Evolutionary conservation across 2,113 vertebrate species (phyloP).

Genomic region (Lanius ludovicianus): DNA sequence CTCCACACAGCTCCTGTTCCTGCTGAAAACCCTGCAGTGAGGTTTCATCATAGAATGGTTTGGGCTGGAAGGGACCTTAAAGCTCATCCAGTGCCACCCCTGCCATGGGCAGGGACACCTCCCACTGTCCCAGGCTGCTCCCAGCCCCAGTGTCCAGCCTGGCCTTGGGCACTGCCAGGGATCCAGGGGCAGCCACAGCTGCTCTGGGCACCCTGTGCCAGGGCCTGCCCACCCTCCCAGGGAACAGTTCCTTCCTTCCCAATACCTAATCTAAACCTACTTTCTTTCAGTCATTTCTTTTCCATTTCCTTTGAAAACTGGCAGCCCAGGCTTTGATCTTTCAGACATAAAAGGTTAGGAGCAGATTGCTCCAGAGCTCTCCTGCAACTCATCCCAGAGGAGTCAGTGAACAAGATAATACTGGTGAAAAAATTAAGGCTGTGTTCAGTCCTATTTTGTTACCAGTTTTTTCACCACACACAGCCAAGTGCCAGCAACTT

Average conservation of each 20-base stretch:
- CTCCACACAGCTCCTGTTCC: background rate
- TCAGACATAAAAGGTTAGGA: background rate
- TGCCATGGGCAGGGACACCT: background rate
- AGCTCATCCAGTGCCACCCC: fast-evolving
- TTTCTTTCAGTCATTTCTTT: background rate
- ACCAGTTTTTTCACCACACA: background rate
- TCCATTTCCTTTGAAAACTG: background rate
- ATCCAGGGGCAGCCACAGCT: background rate
- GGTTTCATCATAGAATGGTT: background rate
- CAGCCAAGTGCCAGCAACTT: background rate
- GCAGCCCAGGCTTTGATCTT: background rate
- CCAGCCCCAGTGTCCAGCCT: background rate
- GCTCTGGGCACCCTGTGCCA: background rate
- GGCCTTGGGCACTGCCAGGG: background rate
- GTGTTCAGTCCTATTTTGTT: background rate
- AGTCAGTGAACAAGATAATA: background rate
- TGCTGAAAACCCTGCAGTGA: background rate
- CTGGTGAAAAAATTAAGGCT: background rate
- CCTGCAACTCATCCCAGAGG: background rate
- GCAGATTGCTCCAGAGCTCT: background rate
- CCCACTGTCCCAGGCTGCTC: background rate
- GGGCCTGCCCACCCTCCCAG: fast-evolving
- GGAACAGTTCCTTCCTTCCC: background rate
- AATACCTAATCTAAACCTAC: background rate
- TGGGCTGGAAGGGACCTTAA: background rate